Evolutionary conservation across 1,140 invertebrate species (phyloP), one percentile per base, ranked within the genome.

Genomic region (Drosophila truncata): DNA sequence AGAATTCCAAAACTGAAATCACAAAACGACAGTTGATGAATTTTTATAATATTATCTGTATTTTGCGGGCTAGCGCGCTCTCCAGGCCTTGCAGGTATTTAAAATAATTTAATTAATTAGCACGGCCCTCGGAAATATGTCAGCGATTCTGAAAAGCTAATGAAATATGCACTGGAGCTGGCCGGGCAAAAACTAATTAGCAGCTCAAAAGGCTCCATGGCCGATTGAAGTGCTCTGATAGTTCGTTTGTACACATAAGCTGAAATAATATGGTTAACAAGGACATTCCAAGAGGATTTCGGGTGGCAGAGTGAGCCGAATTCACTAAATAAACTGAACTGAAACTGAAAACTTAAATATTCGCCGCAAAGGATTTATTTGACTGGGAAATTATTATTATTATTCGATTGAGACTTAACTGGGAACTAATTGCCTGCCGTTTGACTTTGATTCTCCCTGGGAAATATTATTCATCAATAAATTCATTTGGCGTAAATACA

Each of bases 21-120:
- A 84, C 87, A 83, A 80, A 88, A 80, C 67, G 77, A 54, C 63
- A 80, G 69, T 80, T 87, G 79, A 78, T 87, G 73, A 65, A 70
- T 71, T 74, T 88, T 66, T 62, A 78, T 62, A 33, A 33, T 42
- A 37, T 60, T 29, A 47, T n/a, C n/a, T n/a, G 37, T 50, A 35
- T n/a, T 29, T 37, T 33, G 49, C 37, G 25, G 16, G 9, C 37
- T 8, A n/a, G 46, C 25, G 46, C 16, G n/a, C 44, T 44, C 29
- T 14, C 25, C 35, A 27, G 16, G 18, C 29, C 73, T 6, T 7
- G 6, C 60, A 73, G 66, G 46, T 76, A 66, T 76, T 76, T 76
- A 66, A 76, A 52, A 60, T 72, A 72, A 73, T 73, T 73, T 41
- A 50, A 50, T 73, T 60, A 73, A 73, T 73, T 73, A 50, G 70